Percentiles rank a stretch among this genome's conserved stretches.
Evolutionary conservation across 2,888 invertebrate genomes (phyloP).

Genomic region (Reticulitermes lucifugus): DNA sequence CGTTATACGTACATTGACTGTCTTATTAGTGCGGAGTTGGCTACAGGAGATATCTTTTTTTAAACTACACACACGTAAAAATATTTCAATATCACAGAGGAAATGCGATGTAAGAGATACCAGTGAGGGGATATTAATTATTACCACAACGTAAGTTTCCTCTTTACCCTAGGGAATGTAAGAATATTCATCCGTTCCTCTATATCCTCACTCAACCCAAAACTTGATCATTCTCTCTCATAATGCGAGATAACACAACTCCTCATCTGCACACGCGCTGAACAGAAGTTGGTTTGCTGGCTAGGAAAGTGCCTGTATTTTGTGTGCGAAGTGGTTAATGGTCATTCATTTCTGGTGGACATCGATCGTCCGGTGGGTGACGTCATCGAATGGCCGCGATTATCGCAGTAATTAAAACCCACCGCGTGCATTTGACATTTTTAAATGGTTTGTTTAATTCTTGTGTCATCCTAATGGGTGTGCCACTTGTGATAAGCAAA

Average conservation of each 20-base stretch:
- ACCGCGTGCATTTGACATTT: conserved; percentile 51
- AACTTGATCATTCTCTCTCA: neutral
- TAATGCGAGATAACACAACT: too few species aligned
- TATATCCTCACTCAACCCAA: neutral
- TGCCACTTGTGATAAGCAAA: conserved; percentile 32
- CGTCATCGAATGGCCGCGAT: conserved; percentile 47
- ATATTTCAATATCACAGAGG: neutral
- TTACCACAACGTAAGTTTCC: neutral
- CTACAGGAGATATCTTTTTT: neutral
- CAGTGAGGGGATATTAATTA: neutral
- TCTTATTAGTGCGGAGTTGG: too few species aligned
- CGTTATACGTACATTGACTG: too few species aligned
- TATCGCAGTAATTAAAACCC: conserved; percentile 51
- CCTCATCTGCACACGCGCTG: neutral
- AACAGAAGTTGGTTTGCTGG: conserved; percentile 24
- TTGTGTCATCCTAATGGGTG: conserved; percentile 34
- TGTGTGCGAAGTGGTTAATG: conserved; percentile 21
- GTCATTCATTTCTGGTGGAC: conserved; percentile 43
- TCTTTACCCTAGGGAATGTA: neutral
- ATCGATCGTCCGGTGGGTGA: conserved; percentile 37
- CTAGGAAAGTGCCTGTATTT: neutral
- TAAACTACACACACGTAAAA: neutral
- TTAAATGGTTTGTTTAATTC: conserved; percentile 52
- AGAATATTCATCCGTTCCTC: neutral
- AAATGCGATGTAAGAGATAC: neutral